Percentiles rank a stretch among this genome's conserved stretches.
These are phyloP conservation scores for Nyleta sp. DNA, from an alignment of 2,888 invertebrate genomes.

Conservation along the genomic window DNA sequence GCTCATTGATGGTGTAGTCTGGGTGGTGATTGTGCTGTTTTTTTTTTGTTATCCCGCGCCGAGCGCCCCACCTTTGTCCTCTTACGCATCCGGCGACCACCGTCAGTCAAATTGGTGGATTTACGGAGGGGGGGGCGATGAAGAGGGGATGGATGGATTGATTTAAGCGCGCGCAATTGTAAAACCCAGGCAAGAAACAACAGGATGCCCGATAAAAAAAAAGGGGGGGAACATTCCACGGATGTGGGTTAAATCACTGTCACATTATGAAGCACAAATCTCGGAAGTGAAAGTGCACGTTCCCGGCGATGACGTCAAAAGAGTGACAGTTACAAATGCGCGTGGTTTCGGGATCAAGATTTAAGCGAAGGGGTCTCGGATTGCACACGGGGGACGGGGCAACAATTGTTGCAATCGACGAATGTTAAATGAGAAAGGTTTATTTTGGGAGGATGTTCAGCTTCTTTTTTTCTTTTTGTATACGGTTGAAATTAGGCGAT, in stretches of 20 bases:
- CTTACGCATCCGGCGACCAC: no score
- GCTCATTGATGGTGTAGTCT: no score
- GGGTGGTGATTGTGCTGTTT: no score
- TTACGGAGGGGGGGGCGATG: no score
- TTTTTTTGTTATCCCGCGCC: no score
- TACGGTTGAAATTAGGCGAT: no score
- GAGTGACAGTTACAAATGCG: slow-evolving; percentile 62
- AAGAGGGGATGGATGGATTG: no score
- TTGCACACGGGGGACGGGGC: slow-evolving; percentile 23
- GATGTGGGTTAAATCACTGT: slow-evolving; percentile 66
- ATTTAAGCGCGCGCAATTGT: slow-evolving; percentile 33
- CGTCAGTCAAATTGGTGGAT: no score
- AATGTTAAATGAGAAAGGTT: no score
- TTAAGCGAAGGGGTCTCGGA: slow-evolving; percentile 28
- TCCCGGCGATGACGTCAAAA: slow-evolving; percentile 61
- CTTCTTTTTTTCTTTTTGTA: no score
- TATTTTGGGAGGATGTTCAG: no score
- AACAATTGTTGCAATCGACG: slow-evolving; percentile 42
- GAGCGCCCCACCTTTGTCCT: no score
- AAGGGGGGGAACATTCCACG: slow-evolving; percentile 46
- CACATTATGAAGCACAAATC: slow-evolving; percentile 64
- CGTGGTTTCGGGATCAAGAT: slow-evolving; percentile 54
- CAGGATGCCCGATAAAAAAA: slow-evolving; percentile 53
- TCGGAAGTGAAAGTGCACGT: slow-evolving; percentile 66
- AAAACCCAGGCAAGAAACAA: slow-evolving; percentile 37